Evolutionary conservation across 2,888 invertebrate genomes (phyloP).

Genomic region (Petrolisthes manimaculis): DNA sequence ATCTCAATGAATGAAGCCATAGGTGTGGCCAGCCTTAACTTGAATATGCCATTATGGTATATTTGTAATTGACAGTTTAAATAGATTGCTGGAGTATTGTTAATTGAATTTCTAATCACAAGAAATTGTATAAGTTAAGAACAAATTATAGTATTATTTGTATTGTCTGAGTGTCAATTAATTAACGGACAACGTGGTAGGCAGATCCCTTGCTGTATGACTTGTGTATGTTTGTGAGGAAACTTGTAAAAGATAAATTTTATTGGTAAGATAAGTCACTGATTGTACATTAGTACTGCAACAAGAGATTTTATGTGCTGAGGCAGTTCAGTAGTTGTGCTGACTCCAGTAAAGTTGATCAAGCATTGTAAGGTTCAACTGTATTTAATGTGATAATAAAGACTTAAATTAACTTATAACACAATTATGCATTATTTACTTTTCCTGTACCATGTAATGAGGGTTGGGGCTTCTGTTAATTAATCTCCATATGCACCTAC

Average conservation of each 20-base stretch:
- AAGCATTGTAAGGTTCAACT: constrained; percentile 27
- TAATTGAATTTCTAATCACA: no score
- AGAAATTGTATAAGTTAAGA: no score
- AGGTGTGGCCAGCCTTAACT: constrained; percentile 5
- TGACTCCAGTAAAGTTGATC: constrained; percentile 27
- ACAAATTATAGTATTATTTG: no score
- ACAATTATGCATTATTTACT: not conserved
- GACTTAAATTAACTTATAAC: constrained; percentile 7
- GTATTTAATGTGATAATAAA: constrained; percentile 34
- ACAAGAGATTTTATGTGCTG: not conserved
- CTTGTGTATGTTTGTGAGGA: not conserved
- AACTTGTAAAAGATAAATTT: not conserved
- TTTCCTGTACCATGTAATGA: not conserved
- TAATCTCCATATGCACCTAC: no score
- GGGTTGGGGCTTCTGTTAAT: no score
- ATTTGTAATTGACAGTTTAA: not conserved
- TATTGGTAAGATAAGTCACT: constrained; percentile 7
- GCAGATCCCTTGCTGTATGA: not conserved
- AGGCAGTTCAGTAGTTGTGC: constrained; percentile 9
- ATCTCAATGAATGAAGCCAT: not conserved
- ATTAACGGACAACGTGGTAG: no score
- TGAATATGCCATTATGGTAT: not conserved
- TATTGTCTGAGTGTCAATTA: no score
- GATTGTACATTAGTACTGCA: constrained; percentile 7
- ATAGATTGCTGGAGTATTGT: no score